Percentiles rank a stretch among this genome's conserved stretches.
phyloP scores from a whole-genome alignment of 2,888 invertebrate species.

The Julus scandinavius region DNA sequence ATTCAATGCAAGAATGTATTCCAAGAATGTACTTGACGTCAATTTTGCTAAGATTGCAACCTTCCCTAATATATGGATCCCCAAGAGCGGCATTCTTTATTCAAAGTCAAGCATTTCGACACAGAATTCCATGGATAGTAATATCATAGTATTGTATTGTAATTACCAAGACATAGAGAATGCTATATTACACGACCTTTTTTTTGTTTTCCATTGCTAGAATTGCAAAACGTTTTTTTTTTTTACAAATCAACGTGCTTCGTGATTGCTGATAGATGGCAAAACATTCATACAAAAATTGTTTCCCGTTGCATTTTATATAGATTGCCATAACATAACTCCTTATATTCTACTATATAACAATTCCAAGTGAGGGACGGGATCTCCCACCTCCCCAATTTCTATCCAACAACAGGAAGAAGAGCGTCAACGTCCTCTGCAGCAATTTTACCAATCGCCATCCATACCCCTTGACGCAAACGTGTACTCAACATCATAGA shows the following conservation, averaged over 20 bases:
- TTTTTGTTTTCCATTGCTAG: not conserved
- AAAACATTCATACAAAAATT: not conserved
- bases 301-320: not conserved
- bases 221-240: not conserved
- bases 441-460: not conserved
- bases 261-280: not conserved
- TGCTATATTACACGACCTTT: not conserved
- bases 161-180: not conserved
- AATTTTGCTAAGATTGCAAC: not conserved
- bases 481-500: not conserved
- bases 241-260: not conserved
- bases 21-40: not conserved
- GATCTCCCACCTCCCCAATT: not conserved
- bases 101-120: not conserved
- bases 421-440: slow-evolving; percentile 33
- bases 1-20: not conserved
- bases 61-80: not conserved
- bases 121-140: not conserved
- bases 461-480: not conserved
- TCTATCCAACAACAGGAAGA: slow-evolving; percentile 8
- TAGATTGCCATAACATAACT: not conserved
- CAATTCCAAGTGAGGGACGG: not conserved
- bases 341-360: not conserved
- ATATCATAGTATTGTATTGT: not conserved
- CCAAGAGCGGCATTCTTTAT: not conserved